Evolutionary conservation across 2,797 vertebrate species (phyloP).

Genomic region (Urophycis tenuis): DNA sequence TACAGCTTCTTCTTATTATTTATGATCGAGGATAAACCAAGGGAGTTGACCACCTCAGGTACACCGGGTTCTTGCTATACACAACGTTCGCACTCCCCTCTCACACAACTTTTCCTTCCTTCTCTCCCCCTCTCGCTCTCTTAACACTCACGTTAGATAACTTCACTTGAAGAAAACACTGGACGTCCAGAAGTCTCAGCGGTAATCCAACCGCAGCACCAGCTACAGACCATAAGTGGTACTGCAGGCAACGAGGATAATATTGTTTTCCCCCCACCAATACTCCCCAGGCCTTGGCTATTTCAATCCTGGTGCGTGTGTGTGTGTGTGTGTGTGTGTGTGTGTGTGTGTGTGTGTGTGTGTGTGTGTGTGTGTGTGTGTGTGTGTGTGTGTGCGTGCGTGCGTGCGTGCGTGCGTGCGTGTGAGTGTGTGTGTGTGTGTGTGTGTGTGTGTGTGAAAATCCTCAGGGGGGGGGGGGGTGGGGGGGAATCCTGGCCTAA

Average conservation of each 20-base stretch:
- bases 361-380: no score
- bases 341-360: no score
- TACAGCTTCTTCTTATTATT: not conserved
- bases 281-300: not conserved
- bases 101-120: not conserved
- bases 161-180: not conserved
- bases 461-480: no score
- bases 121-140: slow-evolving; percentile 6
- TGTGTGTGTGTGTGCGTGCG: no score
- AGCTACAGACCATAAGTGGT: not conserved
- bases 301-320: not conserved
- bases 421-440: no score
- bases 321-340: no score
- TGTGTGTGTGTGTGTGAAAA: no score
- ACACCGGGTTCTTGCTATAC: no score
- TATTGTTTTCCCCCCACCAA: not conserved
- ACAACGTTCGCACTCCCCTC: not conserved
- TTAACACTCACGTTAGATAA: not conserved
- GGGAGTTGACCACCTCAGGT: no score
- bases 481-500: not conserved
- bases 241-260: not conserved
- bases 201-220: not conserved
- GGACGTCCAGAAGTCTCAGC: not conserved
- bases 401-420: no score
- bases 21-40: no score